Evolutionary conservation across 1,140 invertebrate species (phyloP).

Genomic region (Aphidius ervi): DNA sequence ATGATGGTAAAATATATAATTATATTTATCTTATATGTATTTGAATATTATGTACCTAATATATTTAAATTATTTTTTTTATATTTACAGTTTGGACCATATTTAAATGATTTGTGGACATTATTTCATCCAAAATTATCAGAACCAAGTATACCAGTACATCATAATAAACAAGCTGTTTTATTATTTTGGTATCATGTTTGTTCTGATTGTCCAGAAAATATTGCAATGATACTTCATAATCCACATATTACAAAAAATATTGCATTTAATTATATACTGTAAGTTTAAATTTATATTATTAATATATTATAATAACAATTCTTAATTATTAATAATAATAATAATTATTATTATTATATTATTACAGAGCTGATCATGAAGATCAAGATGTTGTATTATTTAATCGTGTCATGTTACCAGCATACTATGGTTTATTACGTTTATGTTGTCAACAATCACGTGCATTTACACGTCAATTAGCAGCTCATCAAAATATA

Average conservation of each 20-base stretch:
- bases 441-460: constrained; percentile 86
- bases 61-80: too few species aligned
- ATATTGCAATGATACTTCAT: constrained; percentile 79
- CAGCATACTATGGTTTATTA: constrained; percentile 89
- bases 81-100: constrained; percentile 64
- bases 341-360: constrained; percentile 21
- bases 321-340: constrained; percentile 22
- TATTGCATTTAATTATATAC: constrained; percentile 94
- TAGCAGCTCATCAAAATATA: constrained; percentile 89
- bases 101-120: constrained; percentile 88
- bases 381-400: constrained; percentile 92
- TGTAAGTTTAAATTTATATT: constrained; percentile 63
- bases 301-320: constrained; percentile 10
- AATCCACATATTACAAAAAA: constrained; percentile 84
- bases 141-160: constrained; percentile 90
- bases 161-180: constrained; percentile 92
- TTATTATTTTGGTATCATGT: constrained; percentile 91
- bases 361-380: constrained; percentile 74
- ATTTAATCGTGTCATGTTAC: constrained; percentile 89
- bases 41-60: too few species aligned
- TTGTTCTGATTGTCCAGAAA: constrained; percentile 87
- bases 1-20: constrained; percentile 58
- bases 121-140: constrained; percentile 90
- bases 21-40: too few species aligned
- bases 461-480: constrained; percentile 73